Percentiles rank a stretch among this genome's conserved stretches.
phyloP scores from a whole-genome alignment of 2,888 invertebrate genomes.

The Caenorhabditis sp. region DNA sequence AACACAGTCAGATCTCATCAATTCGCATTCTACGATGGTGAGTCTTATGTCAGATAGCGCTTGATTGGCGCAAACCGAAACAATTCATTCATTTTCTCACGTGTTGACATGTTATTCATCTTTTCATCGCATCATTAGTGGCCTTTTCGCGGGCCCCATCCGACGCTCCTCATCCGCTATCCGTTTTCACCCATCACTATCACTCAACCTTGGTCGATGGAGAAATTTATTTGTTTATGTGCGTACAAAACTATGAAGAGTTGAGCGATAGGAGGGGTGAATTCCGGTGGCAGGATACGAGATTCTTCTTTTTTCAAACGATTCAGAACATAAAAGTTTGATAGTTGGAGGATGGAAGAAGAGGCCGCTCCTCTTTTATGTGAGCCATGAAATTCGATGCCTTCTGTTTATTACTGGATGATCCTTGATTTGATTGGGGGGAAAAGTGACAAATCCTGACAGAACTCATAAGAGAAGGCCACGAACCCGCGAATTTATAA shows the following conservation, averaged over 20 bases:
- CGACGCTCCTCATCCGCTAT: slow-evolving; percentile 5
- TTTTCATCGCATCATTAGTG: slow-evolving; percentile 44
- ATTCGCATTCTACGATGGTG: slow-evolving; percentile 49
- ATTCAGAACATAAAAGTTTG: slow-evolving; percentile 42
- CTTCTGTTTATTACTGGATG: slow-evolving; percentile 20
- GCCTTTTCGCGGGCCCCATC: not conserved
- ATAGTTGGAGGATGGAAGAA: slow-evolving; percentile 7
- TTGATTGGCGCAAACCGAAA: slow-evolving; percentile 26
- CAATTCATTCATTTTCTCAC: slow-evolving; percentile 51
- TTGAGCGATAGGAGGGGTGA: not conserved
- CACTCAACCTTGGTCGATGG: slow-evolving; percentile 43
- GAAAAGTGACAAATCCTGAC: not conserved
- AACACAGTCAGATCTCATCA: slow-evolving; percentile 62
- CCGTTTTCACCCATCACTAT: slow-evolving; percentile 32
- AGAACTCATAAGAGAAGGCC: not conserved
- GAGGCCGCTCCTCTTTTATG: slow-evolving; percentile 15
- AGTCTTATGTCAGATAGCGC: slow-evolving; percentile 37
- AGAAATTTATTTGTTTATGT: slow-evolving; percentile 51
- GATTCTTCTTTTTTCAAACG: not conserved
- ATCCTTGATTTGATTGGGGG: slow-evolving; percentile 12
- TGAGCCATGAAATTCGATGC: slow-evolving; percentile 31
- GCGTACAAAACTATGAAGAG: slow-evolving; percentile 10
- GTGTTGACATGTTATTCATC: slow-evolving; percentile 49
- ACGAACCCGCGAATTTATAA: not conserved
- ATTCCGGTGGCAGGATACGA: not conserved